phyloP scores from a whole-genome alignment of 1,140 invertebrate genomes.

The Apis dorsata region DNA sequence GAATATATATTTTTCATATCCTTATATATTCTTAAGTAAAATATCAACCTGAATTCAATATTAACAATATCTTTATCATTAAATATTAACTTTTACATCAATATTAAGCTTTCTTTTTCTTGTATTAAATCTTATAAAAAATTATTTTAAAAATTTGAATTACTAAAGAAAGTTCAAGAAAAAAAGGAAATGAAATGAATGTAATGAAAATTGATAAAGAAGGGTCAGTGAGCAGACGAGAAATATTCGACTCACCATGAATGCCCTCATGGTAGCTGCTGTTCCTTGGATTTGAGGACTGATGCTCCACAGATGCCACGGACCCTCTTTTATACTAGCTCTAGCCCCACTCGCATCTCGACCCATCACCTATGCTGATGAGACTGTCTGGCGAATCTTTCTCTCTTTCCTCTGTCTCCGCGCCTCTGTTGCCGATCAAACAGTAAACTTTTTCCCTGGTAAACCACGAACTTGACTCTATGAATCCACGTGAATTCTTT shows the following conservation, averaged over 20 bases:
- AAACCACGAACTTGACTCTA: constrained; percentile 12
- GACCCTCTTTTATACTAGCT: constrained; percentile 74
- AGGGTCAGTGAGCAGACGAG: constrained; percentile 23
- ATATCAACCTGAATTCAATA: too few relatives aligned
- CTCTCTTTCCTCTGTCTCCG: constrained; percentile 63
- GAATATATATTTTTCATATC: too few relatives aligned
- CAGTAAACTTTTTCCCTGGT: background rate
- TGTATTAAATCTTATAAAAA: too few relatives aligned
- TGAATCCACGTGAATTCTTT: background rate
- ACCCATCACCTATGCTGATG: constrained; percentile 80
- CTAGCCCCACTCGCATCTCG: constrained; percentile 74
- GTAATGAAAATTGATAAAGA: background rate
- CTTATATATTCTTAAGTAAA: too few relatives aligned
- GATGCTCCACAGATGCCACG: constrained; percentile 78
- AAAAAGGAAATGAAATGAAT: background rate
- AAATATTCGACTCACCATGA: constrained; percentile 77
- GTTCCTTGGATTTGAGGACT: constrained; percentile 80
- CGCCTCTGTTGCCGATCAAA: constrained; percentile 38
- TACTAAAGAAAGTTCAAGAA: background rate
- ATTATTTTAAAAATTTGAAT: too few relatives aligned
- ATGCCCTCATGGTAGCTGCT: constrained; percentile 80
- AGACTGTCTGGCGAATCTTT: constrained; percentile 76
- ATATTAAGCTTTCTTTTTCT: too few relatives aligned
- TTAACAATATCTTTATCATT: too few relatives aligned
- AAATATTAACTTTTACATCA: too few relatives aligned